Evolutionary conservation across 2,888 invertebrate species (phyloP).

Genomic region (Plusia festucae): DNA sequence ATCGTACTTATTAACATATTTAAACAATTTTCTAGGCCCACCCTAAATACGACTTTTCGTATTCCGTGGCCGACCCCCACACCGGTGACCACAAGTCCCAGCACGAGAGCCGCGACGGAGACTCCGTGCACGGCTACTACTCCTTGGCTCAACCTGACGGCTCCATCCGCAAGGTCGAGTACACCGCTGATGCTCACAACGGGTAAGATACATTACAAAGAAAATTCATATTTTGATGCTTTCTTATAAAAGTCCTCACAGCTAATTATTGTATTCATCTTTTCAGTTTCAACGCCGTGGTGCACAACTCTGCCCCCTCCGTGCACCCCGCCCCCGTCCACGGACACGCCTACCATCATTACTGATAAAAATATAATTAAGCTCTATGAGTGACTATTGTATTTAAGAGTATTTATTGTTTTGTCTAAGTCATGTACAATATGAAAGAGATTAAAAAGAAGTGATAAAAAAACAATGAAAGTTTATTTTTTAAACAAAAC

Average conservation of each 20-base stretch:
- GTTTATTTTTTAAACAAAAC: neutral
- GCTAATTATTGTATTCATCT: conserved; percentile 6
- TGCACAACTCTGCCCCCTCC: conserved; percentile 80
- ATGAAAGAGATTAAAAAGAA: conserved; percentile 30
- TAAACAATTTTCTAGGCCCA: too few species aligned
- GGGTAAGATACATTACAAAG: conserved; percentile 17
- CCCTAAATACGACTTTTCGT: conserved; percentile 73
- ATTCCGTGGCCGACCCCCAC: conserved; percentile 84
- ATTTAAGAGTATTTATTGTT: too few species aligned
- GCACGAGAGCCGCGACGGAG: conserved; percentile 82
- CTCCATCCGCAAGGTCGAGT: conserved; percentile 83
- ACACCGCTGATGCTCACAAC: conserved; percentile 78
- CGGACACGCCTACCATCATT: conserved; percentile 68
- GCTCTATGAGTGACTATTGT: conserved; percentile 28
- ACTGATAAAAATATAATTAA: conserved; percentile 51
- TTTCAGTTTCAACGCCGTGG: conserved; percentile 85
- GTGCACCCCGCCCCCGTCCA: conserved; percentile 75
- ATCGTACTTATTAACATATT: too few species aligned
- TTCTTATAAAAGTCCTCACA: conserved; percentile 34
- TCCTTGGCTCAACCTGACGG: conserved; percentile 82
- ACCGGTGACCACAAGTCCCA: conserved; percentile 85
- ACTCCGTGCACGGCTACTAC: conserved; percentile 82
- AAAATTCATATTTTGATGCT: conserved; percentile 2
- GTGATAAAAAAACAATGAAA: neutral
- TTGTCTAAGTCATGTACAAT: conserved; percentile 5